Evolutionary conservation across 2,113 vertebrate species (phyloP), one percentile per base, ranked within the genome.

Genomic region (Trichechus manatus): DNA sequence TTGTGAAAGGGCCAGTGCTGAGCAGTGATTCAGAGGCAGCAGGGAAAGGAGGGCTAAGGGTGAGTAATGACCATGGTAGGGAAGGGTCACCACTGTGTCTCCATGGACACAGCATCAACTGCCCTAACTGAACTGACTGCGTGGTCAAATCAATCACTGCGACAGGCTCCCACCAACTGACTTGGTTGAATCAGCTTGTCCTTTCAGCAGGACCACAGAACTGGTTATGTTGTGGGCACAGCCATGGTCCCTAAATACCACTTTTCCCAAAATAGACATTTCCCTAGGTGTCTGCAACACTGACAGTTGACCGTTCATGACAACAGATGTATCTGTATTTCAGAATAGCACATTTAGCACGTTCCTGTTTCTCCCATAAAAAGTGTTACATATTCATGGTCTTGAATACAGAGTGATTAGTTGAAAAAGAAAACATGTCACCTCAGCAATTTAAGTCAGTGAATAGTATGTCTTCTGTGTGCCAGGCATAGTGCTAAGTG

Each of bases 81-180:
- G 11, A 92, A 89, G 66, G 39, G 19, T 50, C 44, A 92, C 93
- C 39, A 9, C 74, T 91, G 17, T 74, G 56, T 91, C 66, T 13
- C 25, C 63, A 19, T 23, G 64, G 64, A 44, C 63, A 44, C 23
- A 63, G 5, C 61, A 64, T 68, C 53, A 47, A 61, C 82, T 82
- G 77, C 90, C 79, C 25, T 23, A 86, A 63, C 13, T 77, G 36
- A 89, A 83, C 72, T 50, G 53, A 50, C 13, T 31, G 4, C 74
- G 53, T 77, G 56, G 50, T 87, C 47, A 91, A 47, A 93, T 95
- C 63, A 84, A 89, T 93, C 96, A 89, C 56, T 11, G 44, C 87
- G 86, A 94, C 87, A 89, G 10, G 10, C 70, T 77, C 42, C 75
- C 68, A 77, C 10, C 77, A 42, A 88, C 27, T 29, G 53, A 87